Evolutionary conservation across 2,888 invertebrate genomes (phyloP), one percentile per base, ranked within the genome.

Genomic region (Oscheius sp.): DNA sequence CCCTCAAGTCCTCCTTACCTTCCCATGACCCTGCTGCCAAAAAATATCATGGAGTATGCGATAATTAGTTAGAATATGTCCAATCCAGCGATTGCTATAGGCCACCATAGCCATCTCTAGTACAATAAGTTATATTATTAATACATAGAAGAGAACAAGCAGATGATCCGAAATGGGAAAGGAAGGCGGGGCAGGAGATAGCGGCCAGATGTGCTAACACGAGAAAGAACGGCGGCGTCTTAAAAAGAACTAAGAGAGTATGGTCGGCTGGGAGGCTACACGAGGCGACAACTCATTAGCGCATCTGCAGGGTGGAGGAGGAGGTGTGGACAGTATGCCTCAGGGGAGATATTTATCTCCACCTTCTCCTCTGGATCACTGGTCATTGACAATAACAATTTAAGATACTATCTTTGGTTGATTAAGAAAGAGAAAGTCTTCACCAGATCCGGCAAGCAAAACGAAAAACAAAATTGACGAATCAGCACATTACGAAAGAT

Each of bases 81-180:
- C 65, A 27, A 53, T 53, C 65, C 65, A 65, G n/a, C 65, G 65
- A 33, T 65, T 52, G 39, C 53, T 65, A 29, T 65, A 65, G 45
- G 42, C 55, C 10, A 65, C 65, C 20, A 65, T n/a, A 23, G 65
- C 65, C 65, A 65, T 64, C 27, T 48, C 48, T 48, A 25, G 37
- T 34, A 6, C 37, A 34, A 34, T 34, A 12, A 12, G 12, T 10
- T 34, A 34, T 34, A 34, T 6, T 34, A 34, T 6, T 34, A 12
- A 34, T n/a, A n/a, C n/a, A n/a, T n/a, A 48, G 48, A 48, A 48
- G 8, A 48, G 17, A 48, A 48, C 12, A 48, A 17, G 37, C 37
- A 34, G 37, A 34, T 34, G 37, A 34, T 34, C 37, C n/a, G 17
- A 45, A 45, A 6, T 34, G 4, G 3, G n/a, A 39, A 20, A 15